A percentile compares a stretch with the other conserved stretches of the same genome.
Evolutionary conservation across 2,797 vertebrate species (phyloP).

Genomic region (Falco berigora): DNA sequence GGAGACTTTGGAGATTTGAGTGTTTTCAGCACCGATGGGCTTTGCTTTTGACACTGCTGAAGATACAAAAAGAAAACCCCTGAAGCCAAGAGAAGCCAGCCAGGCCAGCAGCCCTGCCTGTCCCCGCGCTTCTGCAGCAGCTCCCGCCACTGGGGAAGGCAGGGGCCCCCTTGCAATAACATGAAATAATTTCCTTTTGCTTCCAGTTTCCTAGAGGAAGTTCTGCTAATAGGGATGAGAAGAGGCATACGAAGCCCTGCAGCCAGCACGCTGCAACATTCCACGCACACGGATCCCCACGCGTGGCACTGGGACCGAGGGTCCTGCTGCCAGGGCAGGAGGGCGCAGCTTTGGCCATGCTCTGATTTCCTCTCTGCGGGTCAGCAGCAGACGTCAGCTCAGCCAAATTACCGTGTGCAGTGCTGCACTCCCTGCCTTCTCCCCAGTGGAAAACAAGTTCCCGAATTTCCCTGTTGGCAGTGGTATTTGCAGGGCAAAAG

Average conservation of each 20-base stretch:
- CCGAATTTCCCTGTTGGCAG: neutral
- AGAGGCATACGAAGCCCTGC: neutral
- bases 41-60: neutral
- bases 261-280: rapidly evolving
- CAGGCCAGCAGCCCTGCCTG: neutral
- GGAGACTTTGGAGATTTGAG: neutral
- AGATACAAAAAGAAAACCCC: neutral
- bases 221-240: neutral
- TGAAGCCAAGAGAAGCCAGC: rapidly evolving
- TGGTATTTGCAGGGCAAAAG: neutral
- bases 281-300: no score
- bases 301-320: neutral
- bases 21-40: neutral
- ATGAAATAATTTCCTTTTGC: neutral
- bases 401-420: neutral
- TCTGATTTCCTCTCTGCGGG: neutral
- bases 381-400: neutral
- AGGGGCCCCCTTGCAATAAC: neutral
- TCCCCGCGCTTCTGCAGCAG: neutral
- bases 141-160: neutral
- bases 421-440: neutral
- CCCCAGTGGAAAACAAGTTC: neutral
- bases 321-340: neutral
- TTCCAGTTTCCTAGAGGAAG: neutral
- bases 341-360: neutral